Evolutionary conservation across 2,113 vertebrate genomes (phyloP), one percentile per base, ranked within the genome.

Genomic region (Promerops cafer): DNA sequence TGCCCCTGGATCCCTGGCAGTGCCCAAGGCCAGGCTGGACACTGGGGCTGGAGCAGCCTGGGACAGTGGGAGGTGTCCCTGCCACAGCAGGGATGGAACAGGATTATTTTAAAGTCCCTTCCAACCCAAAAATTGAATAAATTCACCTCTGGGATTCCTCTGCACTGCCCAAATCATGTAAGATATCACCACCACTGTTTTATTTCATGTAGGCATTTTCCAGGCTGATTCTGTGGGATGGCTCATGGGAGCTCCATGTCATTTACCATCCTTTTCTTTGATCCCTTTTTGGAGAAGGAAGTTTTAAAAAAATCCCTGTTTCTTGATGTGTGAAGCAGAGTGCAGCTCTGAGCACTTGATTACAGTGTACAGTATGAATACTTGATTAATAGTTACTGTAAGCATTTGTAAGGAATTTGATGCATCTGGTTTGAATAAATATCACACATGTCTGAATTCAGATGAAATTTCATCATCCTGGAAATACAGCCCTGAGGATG

Each of bases 361-460:
- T 96, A 17, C 64, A 94, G 60, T 33, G 87, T 39, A 77, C 50
- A 80, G 16, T 19, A 10, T 8, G 39, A 90, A 90, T 49, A 56
- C 7, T 77, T 57, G 82, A 80, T 96, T 64, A 83, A 89, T 63
- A 93, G 82, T 90, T 78, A 60, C 54, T 93, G 90, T 52, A 86
- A 95, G 92, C 68, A 86, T 83, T 95, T 33, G 1, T 47, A 40
- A 90, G 82, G 90, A 92, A 89, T 83, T 83, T 20, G 47, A 47
- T 68, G 80, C 91, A 76, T 94, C 88, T 95, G 88, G 76, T 90
- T 94, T 83, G 54, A 86, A 88, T 94, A 70, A 94, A 86, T 60
- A 72, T 54, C 47, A 47, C 56, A 86, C 22, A 30, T 33, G 63
- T 45, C 70, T 74, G 78, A 91, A 70, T 91, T 85, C 90, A 80